Percentiles rank a stretch among this genome's conserved stretches.
Conservation (phyloP, 2,888 invertebrate genomes). For the Dynastes maya region DNA sequence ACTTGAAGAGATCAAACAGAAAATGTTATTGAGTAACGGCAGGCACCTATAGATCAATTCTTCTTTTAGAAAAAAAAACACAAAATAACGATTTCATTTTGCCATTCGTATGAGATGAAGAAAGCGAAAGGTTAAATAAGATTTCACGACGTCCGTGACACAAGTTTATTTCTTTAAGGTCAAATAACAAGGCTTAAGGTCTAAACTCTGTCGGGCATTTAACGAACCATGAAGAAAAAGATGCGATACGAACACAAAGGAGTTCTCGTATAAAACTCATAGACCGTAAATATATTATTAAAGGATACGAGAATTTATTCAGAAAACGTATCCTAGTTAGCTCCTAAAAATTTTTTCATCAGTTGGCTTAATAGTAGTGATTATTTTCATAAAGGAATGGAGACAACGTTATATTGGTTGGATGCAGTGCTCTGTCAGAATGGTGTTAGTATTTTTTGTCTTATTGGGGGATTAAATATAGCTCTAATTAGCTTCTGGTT, state of each 20-base stretch:
- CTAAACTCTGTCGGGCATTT: not conserved
- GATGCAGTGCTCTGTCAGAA: too few relatives aligned
- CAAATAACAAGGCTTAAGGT: not conserved
- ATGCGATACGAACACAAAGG: not conserved
- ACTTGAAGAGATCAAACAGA: not conserved
- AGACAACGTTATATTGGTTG: not conserved
- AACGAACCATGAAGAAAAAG: constrained; percentile 2
- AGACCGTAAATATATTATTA: constrained; percentile 8
- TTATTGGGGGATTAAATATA: too few relatives aligned
- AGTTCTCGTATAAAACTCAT: not conserved
- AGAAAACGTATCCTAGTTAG: too few relatives aligned
- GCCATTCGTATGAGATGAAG: not conserved
- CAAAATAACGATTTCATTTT: not conserved
- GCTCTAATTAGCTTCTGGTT: too few relatives aligned
- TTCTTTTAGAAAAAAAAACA: not conserved
- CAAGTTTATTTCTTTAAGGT: constrained; percentile 1
- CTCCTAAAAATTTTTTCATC: too few relatives aligned
- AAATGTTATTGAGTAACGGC: not conserved
- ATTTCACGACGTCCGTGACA: not conserved
- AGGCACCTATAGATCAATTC: not conserved
- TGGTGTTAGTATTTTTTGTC: too few relatives aligned
- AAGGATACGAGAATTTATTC: too few relatives aligned
- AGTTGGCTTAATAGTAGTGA: too few relatives aligned
- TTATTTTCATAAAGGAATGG: too few relatives aligned
- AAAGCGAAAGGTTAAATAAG: not conserved